Evolutionary conservation across 2,797 vertebrate species (phyloP).

Genomic region (Pelodytes ibericus): DNA sequence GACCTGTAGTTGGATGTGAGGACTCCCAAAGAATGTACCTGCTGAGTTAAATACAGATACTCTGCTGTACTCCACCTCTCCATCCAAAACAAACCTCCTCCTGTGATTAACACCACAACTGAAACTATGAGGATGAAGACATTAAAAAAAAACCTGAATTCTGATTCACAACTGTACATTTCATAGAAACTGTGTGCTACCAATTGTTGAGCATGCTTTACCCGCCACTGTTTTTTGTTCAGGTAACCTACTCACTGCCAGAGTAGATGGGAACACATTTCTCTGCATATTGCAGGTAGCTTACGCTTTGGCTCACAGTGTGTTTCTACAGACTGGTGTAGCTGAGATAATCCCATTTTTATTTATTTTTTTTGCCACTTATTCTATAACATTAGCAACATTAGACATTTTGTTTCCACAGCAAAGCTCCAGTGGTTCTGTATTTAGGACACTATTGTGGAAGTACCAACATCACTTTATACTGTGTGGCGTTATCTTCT

Average conservation of each 20-base stretch:
- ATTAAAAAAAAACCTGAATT: conserved; percentile 7
- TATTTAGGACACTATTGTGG: conserved; percentile 15
- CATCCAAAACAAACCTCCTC: not conserved
- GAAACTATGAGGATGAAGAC: conserved; percentile 20
- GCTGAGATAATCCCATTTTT: not conserved
- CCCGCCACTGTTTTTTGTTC: no score
- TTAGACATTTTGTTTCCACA: not conserved
- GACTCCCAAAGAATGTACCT: conserved; percentile 34
- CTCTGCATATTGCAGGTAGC: conserved; percentile 6
- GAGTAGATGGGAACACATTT: conserved; percentile 5
- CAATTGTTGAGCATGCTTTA: not conserved
- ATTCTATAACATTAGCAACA: no score
- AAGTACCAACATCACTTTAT: not conserved
- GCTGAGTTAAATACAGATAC: conserved; percentile 12
- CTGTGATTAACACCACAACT: not conserved
- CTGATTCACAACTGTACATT: conserved; percentile 20
- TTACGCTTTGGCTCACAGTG: not conserved
- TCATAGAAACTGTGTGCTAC: conserved; percentile 4
- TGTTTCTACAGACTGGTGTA: not conserved
- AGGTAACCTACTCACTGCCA: conserved; percentile 9
- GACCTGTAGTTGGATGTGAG: not conserved
- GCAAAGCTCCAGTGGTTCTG: conserved; percentile 35
- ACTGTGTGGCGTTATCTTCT: not conserved
- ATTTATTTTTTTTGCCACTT: no score
- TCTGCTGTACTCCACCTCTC: not conserved